Conservation (phyloP, 2,113 vertebrate species). For the Apistogramma diplotaenia region DNA sequence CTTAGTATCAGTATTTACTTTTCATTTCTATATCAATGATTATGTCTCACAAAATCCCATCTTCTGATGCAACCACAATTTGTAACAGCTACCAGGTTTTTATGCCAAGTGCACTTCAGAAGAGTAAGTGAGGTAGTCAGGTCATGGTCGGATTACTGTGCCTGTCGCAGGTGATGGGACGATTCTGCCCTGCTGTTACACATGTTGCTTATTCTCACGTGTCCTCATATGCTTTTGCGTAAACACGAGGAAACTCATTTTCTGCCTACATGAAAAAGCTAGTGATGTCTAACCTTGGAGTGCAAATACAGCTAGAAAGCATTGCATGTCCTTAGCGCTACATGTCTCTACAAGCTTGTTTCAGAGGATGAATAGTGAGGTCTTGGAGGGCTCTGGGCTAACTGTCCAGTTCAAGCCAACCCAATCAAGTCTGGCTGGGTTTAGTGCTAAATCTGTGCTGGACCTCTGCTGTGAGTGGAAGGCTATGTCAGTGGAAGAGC, state of each 20-base stretch:
- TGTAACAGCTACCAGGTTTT: neutral
- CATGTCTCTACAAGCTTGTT: neutral
- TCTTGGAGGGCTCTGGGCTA: neutral
- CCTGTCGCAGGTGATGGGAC: neutral
- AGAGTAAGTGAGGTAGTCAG: neutral
- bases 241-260: slow-evolving; percentile 20
- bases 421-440: neutral
- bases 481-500: neutral
- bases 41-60: neutral
- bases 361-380: neutral
- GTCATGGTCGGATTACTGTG: slow-evolving; percentile 7
- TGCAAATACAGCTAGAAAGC: neutral
- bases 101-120: neutral
- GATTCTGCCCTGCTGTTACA: neutral
- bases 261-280: neutral
- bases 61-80: neutral
- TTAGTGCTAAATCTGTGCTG: slow-evolving; percentile 11
- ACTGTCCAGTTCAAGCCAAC: neutral
- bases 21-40: neutral
- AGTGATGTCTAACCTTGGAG: slow-evolving; percentile 7
- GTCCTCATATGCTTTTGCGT: neutral
- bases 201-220: neutral
- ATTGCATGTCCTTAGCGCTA: neutral
- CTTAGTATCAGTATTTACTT: neutral
- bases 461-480: neutral